Evolutionary conservation across 64 coral and sea anemone genomes (phyloP), one percentile per base, ranked within the genome.

Genomic region (Dendrophyllia cribrosa): DNA sequence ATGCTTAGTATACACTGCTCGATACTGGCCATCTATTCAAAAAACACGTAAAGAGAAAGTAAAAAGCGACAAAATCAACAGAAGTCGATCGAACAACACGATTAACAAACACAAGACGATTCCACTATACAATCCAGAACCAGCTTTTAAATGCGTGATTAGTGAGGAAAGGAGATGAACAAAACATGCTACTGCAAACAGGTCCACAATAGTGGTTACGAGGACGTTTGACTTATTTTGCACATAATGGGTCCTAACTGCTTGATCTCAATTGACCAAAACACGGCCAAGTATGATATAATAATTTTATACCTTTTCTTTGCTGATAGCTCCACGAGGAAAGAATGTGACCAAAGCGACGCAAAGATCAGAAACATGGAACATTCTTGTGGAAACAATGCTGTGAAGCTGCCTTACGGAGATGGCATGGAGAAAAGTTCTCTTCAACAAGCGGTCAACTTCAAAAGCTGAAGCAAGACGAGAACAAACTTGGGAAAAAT

Each of bases 381-480:
- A 84, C 20, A 67, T 47, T 67, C 46, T 4, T 19, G 62, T 50
- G 2, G 3, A 7, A 51, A 65, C 80, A 51, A 84, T 12, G 6
- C 12, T 19, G 45, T 50, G 1, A 0, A 84, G 15, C 46, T 50
- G 8, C 80, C 62, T 10, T 45, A 84, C 43, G 6, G 80, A 61
- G 22, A 84, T 25, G 17, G 58, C 80, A 23, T 21, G 5, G 0
- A 84, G 60, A n/a, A 84, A 46, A 0, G 80, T 84, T 51, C 80
- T 67, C n/a, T 62, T 84, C 16, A 67, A 24, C 60, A 84, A 23
- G 4, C 60, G 59, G 44, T 84, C 80, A 67, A 84, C 62, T 66
- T 84, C 80, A 84, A 84, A 84, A 14, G 80, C 44, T 67, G 80
- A 67, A 22, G 46, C 62, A 1, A 84, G 60, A 49, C 10, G 60